phyloP scores from a whole-genome alignment of 2,888 invertebrate genomes.

The Drosophila nigricruria region DNA sequence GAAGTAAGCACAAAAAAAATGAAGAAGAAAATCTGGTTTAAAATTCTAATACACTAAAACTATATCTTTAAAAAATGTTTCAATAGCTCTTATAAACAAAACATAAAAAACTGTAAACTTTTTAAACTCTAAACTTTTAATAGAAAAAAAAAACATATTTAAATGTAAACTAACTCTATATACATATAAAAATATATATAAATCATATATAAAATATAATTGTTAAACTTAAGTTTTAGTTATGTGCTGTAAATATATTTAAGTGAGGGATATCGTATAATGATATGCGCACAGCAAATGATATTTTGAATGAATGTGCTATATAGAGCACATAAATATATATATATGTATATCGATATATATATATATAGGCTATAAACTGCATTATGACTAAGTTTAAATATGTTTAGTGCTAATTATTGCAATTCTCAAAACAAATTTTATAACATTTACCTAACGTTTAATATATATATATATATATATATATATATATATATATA shows the following conservation, averaged over 20 bases:
- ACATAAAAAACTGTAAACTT: conserved; percentile 16
- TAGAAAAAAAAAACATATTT: conserved; percentile 9
- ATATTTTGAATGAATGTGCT: conserved; percentile 57
- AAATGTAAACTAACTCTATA: conserved; percentile 28
- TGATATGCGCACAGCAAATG: conserved; percentile 10
- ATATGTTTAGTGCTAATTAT: conserved; percentile 75
- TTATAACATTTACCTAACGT: conserved; percentile 79
- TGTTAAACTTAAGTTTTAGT: conserved; percentile 33
- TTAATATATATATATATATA: conserved; percentile 59
- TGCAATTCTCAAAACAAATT: conserved; percentile 76
- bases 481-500: conserved; percentile 38
- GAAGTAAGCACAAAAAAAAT: conserved; percentile 61
- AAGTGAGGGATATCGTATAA: conserved; percentile 24
- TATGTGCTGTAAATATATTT: conserved; percentile 53
- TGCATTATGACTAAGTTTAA: conserved; percentile 48
- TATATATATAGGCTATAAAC: conserved; percentile 31
- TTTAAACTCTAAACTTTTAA: conserved; percentile 8
- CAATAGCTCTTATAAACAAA: conserved; percentile 48
- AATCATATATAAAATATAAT: conserved; percentile 2
- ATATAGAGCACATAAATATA: conserved; percentile 3
- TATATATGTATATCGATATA: conserved; percentile 38
- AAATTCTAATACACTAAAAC: conserved; percentile 15
- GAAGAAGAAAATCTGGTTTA: conserved; percentile 20
- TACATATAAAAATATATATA: conserved; percentile 9
- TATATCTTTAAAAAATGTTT: conserved; percentile 40